Evolutionary conservation across 2,888 invertebrate genomes (phyloP), one percentile per base, ranked within the genome.

Genomic region (Drosophila nr. perissopoda): DNA sequence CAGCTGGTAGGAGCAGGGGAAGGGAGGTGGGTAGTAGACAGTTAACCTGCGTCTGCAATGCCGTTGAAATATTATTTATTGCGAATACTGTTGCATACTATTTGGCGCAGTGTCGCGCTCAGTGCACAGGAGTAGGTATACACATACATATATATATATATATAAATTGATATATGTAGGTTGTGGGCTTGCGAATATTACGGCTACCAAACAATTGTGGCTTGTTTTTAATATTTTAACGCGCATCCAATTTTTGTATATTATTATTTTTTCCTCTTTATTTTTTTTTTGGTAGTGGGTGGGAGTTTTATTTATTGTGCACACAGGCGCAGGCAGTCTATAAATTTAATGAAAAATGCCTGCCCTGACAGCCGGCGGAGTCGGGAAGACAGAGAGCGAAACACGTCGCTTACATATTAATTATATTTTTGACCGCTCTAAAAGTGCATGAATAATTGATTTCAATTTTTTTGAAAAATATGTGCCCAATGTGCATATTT

Each of bases 1-100:
- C 18, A 60, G 18, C 4, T 16, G 11, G 29, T 29, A 42, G 4
- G 7, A 18, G 36, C 11, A 53, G 3, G 6, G 34, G 10, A 16
- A 25, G 33, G 27, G 46, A 21, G 13, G 4, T 46, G 18, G 27
- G 27, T 16, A 27, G 27, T 49, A 46, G 42, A 71, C 54, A 69
- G 82, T 74, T 68, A 81, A 74, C 78, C 81, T 81, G 81, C 63
- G 70, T 72, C 81, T 70, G 81, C 81, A 83, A 70, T 85, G 77
- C 89, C 72, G 88, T 85, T 89, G 90, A 75, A 85, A 88, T 85
- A 89, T 84, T 82, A 76, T 84, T 79, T 88, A 85, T 87, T 73
- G 77, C 88, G 82, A 78, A 73, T 65, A 78, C 68, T 88, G 75
- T 80, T 85, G 83, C 89, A 89, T 72, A 88, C 70, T 74, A 77